These are phyloP conservation scores for Conomelus anceps DNA, from an alignment of 2,888 invertebrate genomes.

Conservation along the genomic window DNA sequence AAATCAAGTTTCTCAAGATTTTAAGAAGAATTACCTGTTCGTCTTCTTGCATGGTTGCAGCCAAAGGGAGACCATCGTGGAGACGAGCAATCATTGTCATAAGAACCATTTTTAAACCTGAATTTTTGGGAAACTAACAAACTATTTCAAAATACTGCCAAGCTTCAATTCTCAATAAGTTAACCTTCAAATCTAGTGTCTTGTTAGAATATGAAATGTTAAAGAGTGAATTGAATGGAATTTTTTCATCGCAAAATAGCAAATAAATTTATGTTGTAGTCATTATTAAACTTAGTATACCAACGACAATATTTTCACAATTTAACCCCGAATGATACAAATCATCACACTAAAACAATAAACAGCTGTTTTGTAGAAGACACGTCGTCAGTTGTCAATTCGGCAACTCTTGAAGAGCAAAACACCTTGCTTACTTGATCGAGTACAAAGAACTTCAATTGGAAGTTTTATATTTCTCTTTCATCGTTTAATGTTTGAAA, in stretches of 20 bases:
- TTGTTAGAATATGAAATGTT: background rate
- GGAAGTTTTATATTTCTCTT: background rate
- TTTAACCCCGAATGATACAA: background rate
- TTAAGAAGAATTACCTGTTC: slow-evolving; percentile 67
- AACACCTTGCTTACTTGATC: background rate
- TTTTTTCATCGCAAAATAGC: background rate
- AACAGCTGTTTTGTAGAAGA: background rate
- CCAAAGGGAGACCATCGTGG: slow-evolving; percentile 76
- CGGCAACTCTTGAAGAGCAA: background rate
- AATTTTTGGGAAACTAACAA: background rate
- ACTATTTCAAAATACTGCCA: background rate
- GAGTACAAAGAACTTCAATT: background rate
- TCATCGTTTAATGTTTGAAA: background rate
- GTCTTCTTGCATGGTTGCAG: slow-evolving; percentile 89
- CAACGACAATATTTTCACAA: background rate
- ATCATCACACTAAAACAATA: background rate
- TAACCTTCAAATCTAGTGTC: background rate
- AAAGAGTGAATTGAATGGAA: background rate
- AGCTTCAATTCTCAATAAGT: background rate
- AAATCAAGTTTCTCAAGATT: background rate
- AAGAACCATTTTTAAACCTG: slow-evolving; percentile 67
- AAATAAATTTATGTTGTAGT: background rate
- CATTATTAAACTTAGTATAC: background rate
- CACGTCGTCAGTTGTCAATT: background rate
- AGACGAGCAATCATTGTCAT: slow-evolving; percentile 96